A percentile compares a stretch with the other conserved stretches of the same genome.
These are phyloP conservation scores for Cheirogaleus medius DNA, from an alignment of 2,113 vertebrate species.

Conservation along the genomic window DNA sequence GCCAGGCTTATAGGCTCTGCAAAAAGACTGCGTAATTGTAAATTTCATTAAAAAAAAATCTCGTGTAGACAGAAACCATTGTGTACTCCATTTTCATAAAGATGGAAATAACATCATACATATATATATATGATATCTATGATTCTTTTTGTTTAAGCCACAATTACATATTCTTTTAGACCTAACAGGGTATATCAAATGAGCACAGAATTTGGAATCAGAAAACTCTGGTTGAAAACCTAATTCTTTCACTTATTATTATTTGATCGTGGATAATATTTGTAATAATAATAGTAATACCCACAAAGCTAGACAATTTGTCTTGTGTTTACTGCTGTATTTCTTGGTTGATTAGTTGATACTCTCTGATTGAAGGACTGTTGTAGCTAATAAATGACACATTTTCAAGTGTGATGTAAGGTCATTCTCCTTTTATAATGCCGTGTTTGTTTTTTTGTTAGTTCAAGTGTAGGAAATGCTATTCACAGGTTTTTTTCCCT, in stretches of 20 bases:
- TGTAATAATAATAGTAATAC: rapidly evolving
- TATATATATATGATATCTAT: rapidly evolving
- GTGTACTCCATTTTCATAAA: not conserved
- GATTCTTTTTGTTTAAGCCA: not conserved
- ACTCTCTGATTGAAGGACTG: not conserved
- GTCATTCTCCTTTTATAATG: not conserved
- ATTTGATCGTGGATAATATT: rapidly evolving
- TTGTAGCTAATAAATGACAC: rapidly evolving
- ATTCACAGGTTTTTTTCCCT: rapidly evolving
- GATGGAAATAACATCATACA: no score
- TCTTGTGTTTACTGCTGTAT: not conserved
- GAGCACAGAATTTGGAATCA: not conserved
- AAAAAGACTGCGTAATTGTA: not conserved
- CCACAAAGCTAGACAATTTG: rapidly evolving
- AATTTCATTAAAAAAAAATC: not conserved
- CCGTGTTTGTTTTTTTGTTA: not conserved
- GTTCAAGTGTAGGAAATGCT: not conserved
- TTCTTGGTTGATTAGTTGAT: not conserved
- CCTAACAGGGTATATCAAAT: rapidly evolving
- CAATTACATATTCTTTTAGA: not conserved
- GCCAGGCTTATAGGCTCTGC: not conserved
- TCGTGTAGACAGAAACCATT: rapidly evolving
- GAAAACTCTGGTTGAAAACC: not conserved
- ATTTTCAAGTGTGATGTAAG: rapidly evolving
- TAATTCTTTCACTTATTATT: rapidly evolving